Evolutionary conservation across 2,113 vertebrate species (phyloP).

Genomic region (Ifrita kowaldi): DNA sequence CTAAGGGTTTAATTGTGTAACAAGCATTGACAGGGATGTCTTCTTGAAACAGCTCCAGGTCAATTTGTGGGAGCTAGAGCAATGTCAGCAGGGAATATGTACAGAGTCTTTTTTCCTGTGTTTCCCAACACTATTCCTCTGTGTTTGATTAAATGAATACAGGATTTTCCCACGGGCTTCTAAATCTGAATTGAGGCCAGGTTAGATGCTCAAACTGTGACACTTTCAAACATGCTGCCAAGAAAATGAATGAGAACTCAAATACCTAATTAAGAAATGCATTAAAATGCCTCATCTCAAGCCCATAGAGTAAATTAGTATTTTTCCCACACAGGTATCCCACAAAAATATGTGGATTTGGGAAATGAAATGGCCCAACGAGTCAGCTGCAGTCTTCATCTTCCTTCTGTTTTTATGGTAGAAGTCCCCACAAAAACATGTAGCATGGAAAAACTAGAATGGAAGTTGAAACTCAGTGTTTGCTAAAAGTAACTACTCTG

Average conservation of each 20-base stretch:
- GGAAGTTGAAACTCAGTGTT: not conserved
- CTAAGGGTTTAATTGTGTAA: not conserved
- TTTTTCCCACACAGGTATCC: not conserved
- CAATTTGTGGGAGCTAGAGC: not conserved
- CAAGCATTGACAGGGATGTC: not conserved
- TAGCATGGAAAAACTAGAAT: not conserved
- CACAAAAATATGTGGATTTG: not conserved
- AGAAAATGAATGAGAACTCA: not conserved
- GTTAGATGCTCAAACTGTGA: conserved; percentile 1
- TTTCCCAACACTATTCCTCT: not conserved
- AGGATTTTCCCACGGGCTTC: not conserved
- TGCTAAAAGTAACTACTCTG: not conserved
- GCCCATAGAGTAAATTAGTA: not conserved
- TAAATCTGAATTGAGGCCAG: not conserved
- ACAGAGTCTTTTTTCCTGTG: not conserved
- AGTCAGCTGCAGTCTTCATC: not conserved
- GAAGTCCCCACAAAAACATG: not conserved
- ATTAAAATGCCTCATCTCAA: not conserved
- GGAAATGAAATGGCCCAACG: not conserved
- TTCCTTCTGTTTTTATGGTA: not conserved
- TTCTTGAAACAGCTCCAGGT: not conserved
- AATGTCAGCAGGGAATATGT: not conserved
- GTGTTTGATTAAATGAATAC: not conserved
- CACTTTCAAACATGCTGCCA: not conserved
- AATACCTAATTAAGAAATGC: not conserved